phyloP scores from a whole-genome alignment of 2,797 vertebrate species.

The Adrianichthys oophorus region DNA sequence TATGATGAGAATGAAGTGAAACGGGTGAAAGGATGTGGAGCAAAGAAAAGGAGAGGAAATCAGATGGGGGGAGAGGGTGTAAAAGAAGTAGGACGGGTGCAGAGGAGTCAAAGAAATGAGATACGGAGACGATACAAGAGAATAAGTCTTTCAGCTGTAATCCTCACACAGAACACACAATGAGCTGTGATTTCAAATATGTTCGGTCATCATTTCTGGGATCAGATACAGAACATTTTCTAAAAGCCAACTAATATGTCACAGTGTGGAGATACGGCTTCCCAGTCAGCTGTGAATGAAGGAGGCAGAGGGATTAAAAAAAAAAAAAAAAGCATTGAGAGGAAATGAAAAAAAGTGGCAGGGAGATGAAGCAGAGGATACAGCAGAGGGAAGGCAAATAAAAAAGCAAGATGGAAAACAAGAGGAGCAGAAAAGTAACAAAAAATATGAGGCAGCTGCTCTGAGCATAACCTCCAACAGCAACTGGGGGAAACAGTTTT shows the following conservation, averaged over 20 bases:
- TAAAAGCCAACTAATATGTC: constrained; percentile 30
- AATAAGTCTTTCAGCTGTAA: constrained; percentile 27
- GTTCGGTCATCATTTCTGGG: constrained; percentile 17
- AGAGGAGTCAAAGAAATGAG: constrained; percentile 18
- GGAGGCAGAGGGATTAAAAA: constrained; percentile 4
- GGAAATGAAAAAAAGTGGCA: constrained; percentile 54
- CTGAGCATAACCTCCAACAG: too few relatives aligned
- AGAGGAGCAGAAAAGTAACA: constrained; percentile 5
- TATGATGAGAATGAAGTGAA: neutral
- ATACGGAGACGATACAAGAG: neutral
- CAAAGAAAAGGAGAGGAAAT: constrained; percentile 43
- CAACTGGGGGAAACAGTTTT: too few relatives aligned
- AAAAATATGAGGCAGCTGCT: neutral
- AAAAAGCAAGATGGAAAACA: constrained; percentile 16
- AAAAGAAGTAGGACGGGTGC: neutral
- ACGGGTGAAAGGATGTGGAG: neutral
- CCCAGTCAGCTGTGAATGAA: constrained; percentile 28
- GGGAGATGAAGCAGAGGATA: constrained; percentile 41
- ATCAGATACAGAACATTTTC: constrained; percentile 39
- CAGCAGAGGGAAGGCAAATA: neutral
- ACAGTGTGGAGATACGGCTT: constrained; percentile 10
- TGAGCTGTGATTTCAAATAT: constrained; percentile 26
- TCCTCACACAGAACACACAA: constrained; percentile 11
- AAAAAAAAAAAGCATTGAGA: constrained; percentile 13
- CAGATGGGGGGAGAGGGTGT: constrained; percentile 12